These are phyloP conservation scores for Hyalella azteca DNA, from an alignment of 2,888 invertebrate genomes.

Conservation along the genomic window DNA sequence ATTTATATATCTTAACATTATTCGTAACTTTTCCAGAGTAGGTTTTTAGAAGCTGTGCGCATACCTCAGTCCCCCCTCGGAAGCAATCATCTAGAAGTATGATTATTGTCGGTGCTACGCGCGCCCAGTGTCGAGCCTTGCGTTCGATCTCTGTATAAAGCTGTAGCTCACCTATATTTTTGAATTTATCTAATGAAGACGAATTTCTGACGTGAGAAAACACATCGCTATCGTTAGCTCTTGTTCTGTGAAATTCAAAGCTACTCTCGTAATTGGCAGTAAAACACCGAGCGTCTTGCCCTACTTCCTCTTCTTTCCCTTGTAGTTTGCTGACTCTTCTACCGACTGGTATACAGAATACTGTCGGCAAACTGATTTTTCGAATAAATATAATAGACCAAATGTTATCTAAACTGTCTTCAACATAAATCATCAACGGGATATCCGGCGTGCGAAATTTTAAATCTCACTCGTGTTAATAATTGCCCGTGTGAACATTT, in stretches of 20 bases:
- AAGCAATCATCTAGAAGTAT: slow-evolving; percentile 7
- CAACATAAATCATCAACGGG: no score
- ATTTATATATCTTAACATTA: background rate
- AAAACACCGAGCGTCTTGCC: no score
- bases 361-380: no score
- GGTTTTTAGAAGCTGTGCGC: background rate
- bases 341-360: no score
- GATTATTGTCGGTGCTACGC: background rate
- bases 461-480: no score
- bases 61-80: background rate
- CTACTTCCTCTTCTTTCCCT: no score
- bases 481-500: no score
- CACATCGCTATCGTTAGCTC: background rate
- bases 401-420: no score
- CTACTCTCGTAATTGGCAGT: background rate
- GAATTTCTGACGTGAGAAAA: background rate
- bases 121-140: no score
- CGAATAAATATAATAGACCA: no score
- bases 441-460: no score
- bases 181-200: slow-evolving; percentile 1
- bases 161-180: slow-evolving; percentile 27
- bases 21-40: background rate
- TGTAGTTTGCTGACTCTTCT: no score
- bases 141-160: background rate
- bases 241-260: background rate